These are phyloP conservation scores for Latrodectus hesperus DNA, from an alignment of 2,888 invertebrate species.

Conservation along the genomic window DNA sequence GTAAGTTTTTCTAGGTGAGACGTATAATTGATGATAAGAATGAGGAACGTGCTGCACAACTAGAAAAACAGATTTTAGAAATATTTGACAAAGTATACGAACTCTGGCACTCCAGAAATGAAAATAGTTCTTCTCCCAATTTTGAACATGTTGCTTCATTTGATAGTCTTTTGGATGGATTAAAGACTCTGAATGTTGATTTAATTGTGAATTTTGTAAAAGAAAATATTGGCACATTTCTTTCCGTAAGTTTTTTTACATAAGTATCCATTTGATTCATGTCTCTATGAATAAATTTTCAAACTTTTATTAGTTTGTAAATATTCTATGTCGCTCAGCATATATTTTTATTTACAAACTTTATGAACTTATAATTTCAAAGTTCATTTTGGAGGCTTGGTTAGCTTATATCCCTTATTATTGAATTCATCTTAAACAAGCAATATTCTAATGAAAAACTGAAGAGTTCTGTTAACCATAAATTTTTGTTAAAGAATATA, in stretches of 20 bases:
- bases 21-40: constrained; percentile 69
- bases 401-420: too few species aligned
- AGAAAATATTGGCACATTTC: constrained; percentile 91
- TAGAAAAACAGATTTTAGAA: constrained; percentile 91
- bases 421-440: too few species aligned
- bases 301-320: too few species aligned
- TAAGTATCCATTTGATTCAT: neutral
- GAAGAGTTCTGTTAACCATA: too few species aligned
- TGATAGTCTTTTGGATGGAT: constrained; percentile 72
- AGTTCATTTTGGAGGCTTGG: too few species aligned
- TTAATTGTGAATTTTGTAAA: constrained; percentile 87
- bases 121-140: constrained; percentile 57
- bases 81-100: constrained; percentile 96
- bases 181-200: constrained; percentile 79
- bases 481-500: too few species aligned
- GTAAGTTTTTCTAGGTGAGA: constrained; percentile 37
- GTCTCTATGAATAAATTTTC: too few species aligned
- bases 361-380: too few species aligned
- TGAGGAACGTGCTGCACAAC: constrained; percentile 76
- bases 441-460: too few species aligned
- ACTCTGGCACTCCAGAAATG: constrained; percentile 85
- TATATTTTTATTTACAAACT: too few species aligned
- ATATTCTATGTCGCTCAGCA: too few species aligned
- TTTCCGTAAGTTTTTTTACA: constrained; percentile 79
- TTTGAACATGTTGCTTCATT: constrained; percentile 70